Conservation (phyloP, 1,140 invertebrate species). For the Drosophila subobscura region DNA sequence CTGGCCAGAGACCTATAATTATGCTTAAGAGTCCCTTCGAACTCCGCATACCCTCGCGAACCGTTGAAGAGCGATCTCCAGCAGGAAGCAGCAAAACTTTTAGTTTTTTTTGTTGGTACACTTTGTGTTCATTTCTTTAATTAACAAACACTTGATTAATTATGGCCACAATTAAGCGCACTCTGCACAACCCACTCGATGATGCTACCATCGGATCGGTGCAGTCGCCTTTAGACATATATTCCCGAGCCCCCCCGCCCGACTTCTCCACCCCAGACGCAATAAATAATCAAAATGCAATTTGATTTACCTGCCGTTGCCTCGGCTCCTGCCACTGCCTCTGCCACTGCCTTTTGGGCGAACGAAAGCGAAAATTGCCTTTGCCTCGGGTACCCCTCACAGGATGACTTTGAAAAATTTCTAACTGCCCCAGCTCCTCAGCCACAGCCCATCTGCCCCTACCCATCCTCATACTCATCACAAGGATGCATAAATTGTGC, state of each 20-base stretch:
- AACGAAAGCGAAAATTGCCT: constrained; percentile 76
- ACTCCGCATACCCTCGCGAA: no score
- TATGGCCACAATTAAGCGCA: constrained; percentile 56
- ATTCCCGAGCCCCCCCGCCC: not conserved
- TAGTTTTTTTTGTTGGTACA: constrained; percentile 10
- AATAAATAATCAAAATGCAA: constrained; percentile 80
- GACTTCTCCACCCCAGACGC: constrained; percentile 37
- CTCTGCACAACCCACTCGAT: constrained; percentile 68
- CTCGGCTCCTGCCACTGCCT: no score
- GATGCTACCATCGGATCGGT: constrained; percentile 21
- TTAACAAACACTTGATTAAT: constrained; percentile 76
- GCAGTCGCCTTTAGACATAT: constrained; percentile 3
- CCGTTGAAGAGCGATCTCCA: no score
- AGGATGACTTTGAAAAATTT: constrained; percentile 77
- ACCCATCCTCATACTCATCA: no score
- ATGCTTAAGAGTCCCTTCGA: not conserved
- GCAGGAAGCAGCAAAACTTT: no score
- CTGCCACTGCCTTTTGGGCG: constrained; percentile 48
- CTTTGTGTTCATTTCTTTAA: constrained; percentile 49
- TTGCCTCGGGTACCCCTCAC: constrained; percentile 53
- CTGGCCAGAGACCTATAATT: constrained; percentile 30
- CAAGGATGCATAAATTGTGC: constrained; percentile 58
- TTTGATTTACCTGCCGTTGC: constrained; percentile 54
- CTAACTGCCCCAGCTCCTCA: constrained; percentile 47
- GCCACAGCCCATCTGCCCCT: no score